These are phyloP conservation scores for Epizoanthus rinbou DNA, from an alignment of 92 coral and sea anemone genomes.

Conservation along the genomic window DNA sequence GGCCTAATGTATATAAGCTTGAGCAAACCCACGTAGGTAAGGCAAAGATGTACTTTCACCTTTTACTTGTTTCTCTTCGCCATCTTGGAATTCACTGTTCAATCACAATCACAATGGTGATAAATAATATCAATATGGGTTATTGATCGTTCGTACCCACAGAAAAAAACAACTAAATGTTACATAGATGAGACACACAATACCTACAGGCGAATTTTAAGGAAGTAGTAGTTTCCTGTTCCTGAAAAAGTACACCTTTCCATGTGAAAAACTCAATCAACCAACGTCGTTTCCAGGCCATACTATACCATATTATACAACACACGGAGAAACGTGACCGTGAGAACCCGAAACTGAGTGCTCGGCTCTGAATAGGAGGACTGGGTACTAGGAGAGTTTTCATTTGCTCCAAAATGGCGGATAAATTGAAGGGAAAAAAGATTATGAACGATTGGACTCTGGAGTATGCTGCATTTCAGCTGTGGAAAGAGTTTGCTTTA, in stretches of 20 bases:
- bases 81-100: conserved; percentile 36
- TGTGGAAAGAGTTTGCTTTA: conserved; percentile 32
- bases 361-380: background rate
- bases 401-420: conserved; percentile 26
- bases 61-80: too few species aligned
- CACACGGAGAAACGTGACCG: background rate
- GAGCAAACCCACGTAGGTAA: too few species aligned
- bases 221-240: conserved; percentile 60
- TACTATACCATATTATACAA: too few species aligned
- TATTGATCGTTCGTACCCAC: background rate
- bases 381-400: background rate
- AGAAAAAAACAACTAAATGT: background rate
- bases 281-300: too few species aligned
- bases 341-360: background rate
- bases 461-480: conserved; percentile 5
- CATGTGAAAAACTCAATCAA: conserved; percentile 34
- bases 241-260: conserved; percentile 51
- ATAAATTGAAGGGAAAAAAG: conserved; percentile 15
- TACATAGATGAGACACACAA: background rate
- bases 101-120: background rate
- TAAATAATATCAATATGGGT: background rate
- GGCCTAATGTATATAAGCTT: too few species aligned
- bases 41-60: too few species aligned
- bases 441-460: conserved; percentile 14
- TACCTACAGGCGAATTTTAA: conserved; percentile 62